These are phyloP conservation scores for Halcyon chelicuti DNA, from an alignment of 2,797 vertebrate genomes.

Conservation along the genomic window DNA sequence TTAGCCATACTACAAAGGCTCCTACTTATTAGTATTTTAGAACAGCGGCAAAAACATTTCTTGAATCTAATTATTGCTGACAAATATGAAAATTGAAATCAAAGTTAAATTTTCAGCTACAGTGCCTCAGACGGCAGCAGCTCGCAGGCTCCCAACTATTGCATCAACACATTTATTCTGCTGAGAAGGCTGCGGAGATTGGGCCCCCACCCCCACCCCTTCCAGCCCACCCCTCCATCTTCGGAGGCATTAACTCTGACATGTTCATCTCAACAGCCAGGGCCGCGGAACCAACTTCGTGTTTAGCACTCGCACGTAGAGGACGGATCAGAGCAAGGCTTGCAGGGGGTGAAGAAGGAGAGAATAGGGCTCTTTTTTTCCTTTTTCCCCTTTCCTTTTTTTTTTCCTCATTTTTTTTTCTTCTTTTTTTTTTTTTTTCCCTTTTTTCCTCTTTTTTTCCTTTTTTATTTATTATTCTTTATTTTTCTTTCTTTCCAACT, in stretches of 20 bases:
- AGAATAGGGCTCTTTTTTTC: not conserved
- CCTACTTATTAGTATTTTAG: constrained; percentile 84
- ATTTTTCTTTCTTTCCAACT: not conserved
- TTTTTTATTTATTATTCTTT: not conserved
- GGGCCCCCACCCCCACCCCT: constrained; percentile 28
- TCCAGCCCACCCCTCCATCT: constrained; percentile 51
- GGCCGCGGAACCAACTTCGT: constrained; percentile 41
- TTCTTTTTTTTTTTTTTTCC: no score
- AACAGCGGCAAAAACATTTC: constrained; percentile 79
- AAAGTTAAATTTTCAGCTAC: constrained; percentile 84
- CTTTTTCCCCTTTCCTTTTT: no score
- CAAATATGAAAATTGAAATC: constrained; percentile 89
- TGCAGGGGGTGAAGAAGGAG: not conserved
- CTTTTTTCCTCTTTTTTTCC: no score
- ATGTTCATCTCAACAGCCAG: constrained; percentile 72
- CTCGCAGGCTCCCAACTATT: constrained; percentile 49
- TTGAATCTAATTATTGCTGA: constrained; percentile 87
- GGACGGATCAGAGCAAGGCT: not conserved
- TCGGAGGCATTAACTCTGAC: constrained; percentile 77
- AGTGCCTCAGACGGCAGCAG: constrained; percentile 62
- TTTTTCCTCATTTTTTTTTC: no score
- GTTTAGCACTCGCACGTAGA: constrained; percentile 17
- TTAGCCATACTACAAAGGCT: constrained; percentile 80
- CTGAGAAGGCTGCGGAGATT: constrained; percentile 44
- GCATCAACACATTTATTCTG: constrained; percentile 69